These are phyloP conservation scores for Erythrocercus mccallii DNA, from an alignment of 2,113 vertebrate species.

Conservation along the genomic window DNA sequence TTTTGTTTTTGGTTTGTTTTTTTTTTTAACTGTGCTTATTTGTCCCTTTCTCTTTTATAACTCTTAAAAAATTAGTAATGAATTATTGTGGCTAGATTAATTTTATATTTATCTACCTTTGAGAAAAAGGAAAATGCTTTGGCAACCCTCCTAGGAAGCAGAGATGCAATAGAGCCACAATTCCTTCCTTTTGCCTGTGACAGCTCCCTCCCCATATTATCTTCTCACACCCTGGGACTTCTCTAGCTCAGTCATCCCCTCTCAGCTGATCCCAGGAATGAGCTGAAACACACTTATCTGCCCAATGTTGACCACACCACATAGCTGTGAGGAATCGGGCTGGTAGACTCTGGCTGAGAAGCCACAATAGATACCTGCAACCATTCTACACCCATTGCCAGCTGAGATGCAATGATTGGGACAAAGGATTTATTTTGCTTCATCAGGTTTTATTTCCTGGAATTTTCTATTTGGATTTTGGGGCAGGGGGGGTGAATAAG, in stretches of 20 bases:
- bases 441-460: background rate
- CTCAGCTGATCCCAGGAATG: background rate
- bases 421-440: background rate
- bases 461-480: background rate
- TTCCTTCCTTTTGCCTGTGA: background rate
- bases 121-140: background rate
- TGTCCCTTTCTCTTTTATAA: background rate
- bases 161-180: background rate
- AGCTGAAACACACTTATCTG: background rate
- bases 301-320: background rate
- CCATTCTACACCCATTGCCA: background rate
- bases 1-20: background rate
- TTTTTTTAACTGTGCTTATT: background rate
- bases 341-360: background rate
- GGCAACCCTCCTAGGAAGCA: background rate
- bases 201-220: accelerated
- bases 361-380: background rate
- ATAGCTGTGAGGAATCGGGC: accelerated
- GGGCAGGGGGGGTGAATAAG: accelerated
- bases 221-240: background rate
- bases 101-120: background rate
- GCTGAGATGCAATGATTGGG: background rate
- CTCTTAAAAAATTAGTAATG: background rate
- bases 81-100: background rate
- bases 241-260: background rate